These are phyloP conservation scores for Esox niger DNA, from an alignment of 2,113 vertebrate genomes.

Conservation along the genomic window DNA sequence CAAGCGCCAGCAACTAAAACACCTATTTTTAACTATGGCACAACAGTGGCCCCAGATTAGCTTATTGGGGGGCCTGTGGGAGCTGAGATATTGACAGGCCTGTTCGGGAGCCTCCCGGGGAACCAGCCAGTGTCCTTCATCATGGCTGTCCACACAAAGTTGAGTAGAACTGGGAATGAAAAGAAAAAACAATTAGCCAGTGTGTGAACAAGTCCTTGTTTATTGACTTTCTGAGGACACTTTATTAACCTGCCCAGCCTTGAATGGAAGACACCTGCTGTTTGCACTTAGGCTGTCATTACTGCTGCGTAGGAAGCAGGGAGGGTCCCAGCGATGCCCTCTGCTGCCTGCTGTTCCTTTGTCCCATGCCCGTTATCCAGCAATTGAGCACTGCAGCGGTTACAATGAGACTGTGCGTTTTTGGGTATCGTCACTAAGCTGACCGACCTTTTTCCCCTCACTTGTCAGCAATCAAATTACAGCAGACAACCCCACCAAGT, in stretches of 20 bases:
- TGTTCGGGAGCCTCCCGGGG: conserved; percentile 24
- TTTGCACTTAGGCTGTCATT: conserved; percentile 73
- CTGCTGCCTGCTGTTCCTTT: conserved; percentile 66
- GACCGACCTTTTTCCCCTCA: conserved; percentile 65
- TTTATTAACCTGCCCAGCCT: conserved; percentile 73
- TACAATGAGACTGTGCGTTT: conserved; percentile 69
- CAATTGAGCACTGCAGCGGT: conserved; percentile 64
- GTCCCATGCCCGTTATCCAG: conserved; percentile 63
- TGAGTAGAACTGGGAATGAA: neutral
- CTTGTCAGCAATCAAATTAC: conserved; percentile 75
- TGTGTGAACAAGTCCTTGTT: conserved; percentile 77
- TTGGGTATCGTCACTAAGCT: conserved; percentile 64
- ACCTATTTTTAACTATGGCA: neutral
- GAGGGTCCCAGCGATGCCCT: conserved; percentile 61
- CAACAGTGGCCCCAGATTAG: neutral
- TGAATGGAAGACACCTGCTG: conserved; percentile 80
- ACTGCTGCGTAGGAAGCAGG: conserved; percentile 52
- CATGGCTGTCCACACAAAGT: conserved; percentile 10
- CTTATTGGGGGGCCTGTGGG: conserved; percentile 1
- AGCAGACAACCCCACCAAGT: conserved; percentile 53
- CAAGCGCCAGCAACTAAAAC: neutral
- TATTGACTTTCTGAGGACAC: conserved; percentile 74
- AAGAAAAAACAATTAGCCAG: conserved; percentile 68
- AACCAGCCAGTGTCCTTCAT: conserved; percentile 30
- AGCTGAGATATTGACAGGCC: neutral